These are phyloP conservation scores for Rhineura floridana DNA, from an alignment of 2,113 vertebrate species.

Conservation along the genomic window DNA sequence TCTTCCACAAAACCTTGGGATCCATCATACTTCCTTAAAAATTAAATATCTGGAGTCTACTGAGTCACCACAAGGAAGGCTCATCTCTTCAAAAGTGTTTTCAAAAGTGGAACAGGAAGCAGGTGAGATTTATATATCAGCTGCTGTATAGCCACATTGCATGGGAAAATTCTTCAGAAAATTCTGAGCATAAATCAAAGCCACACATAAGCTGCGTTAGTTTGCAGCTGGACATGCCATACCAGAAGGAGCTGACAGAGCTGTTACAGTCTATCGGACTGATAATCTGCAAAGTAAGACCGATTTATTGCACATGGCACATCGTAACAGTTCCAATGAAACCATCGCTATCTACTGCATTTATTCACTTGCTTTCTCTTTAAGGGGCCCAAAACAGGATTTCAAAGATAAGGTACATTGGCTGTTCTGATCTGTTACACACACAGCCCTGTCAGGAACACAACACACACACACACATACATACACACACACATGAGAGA, in stretches of 20 bases:
- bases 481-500: too few relatives aligned
- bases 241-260: constrained; percentile 69
- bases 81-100: neutral
- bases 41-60: neutral
- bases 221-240: constrained; percentile 49
- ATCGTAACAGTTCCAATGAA: constrained; percentile 71
- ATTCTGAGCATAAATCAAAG: constrained; percentile 48
- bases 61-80: neutral
- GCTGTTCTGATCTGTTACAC: constrained; percentile 50
- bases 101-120: neutral
- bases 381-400: constrained; percentile 63
- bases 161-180: constrained; percentile 59
- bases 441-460: constrained; percentile 50
- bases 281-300: constrained; percentile 72
- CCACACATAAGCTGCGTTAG: constrained; percentile 50
- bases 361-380: constrained; percentile 65
- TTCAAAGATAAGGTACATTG: constrained; percentile 57
- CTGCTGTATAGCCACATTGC: constrained; percentile 14
- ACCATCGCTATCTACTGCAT: constrained; percentile 61
- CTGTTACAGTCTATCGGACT: constrained; percentile 68
- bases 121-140: constrained; percentile 51
- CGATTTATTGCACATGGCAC: constrained; percentile 72
- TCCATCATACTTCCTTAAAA: neutral
- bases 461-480: neutral
- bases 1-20: neutral